A percentile compares a stretch with the other conserved stretches of the same genome.
These are phyloP conservation scores for Prenolepis imparis DNA, from an alignment of 2,888 invertebrate species.

Conservation along the genomic window DNA sequence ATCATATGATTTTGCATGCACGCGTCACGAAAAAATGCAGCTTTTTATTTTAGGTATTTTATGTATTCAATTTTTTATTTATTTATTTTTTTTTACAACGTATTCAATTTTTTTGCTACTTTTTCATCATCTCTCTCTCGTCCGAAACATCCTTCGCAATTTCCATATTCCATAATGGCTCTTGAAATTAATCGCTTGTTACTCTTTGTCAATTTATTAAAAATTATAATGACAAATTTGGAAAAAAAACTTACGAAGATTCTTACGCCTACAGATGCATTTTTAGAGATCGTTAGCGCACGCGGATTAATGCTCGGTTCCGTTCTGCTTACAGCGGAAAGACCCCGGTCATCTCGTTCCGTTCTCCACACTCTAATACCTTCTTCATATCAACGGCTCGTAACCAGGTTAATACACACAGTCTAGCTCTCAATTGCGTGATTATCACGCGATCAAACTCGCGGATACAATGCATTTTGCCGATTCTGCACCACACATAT, in stretches of 20 bases:
- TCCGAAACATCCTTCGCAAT: background rate
- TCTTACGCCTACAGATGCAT: slow-evolving; percentile 87
- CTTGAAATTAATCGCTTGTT: background rate
- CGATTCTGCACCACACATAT: background rate
- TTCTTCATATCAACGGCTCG: slow-evolving; percentile 80
- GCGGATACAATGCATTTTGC: slow-evolving; percentile 54
- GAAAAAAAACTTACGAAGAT: slow-evolving; percentile 24
- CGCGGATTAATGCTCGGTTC: slow-evolving; percentile 82
- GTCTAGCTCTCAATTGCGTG: slow-evolving; percentile 79
- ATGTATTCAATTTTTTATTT: background rate
- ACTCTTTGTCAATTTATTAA: background rate
- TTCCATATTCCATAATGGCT: background rate
- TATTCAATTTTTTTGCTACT: background rate
- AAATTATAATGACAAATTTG: slow-evolving; percentile 5
- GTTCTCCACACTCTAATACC: slow-evolving; percentile 86
- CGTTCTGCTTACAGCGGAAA: slow-evolving; percentile 85
- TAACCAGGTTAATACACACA: slow-evolving; percentile 83
- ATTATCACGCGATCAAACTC: slow-evolving; percentile 82
- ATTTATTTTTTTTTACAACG: background rate
- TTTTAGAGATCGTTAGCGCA: slow-evolving; percentile 80
- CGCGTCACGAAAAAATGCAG: background rate
- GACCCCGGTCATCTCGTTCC: slow-evolving; percentile 78
- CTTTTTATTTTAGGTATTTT: background rate
- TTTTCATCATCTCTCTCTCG: background rate
- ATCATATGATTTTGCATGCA: background rate